phyloP scores from a whole-genome alignment of 2,888 invertebrate species.

The Drosophila siamana region DNA sequence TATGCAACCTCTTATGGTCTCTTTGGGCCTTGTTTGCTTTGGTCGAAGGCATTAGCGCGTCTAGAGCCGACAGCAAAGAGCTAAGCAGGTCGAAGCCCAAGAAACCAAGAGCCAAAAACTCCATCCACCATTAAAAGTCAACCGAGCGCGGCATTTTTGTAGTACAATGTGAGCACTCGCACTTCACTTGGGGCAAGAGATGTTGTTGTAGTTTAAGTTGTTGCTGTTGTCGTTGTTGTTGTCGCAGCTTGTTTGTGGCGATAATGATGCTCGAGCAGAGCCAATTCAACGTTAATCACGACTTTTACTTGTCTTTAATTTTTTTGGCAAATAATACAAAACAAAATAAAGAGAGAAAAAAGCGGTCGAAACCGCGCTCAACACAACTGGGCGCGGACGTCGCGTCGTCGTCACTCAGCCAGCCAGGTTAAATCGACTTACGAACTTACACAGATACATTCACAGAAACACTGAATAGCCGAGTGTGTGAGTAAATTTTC shows the following conservation, averaged over 20 bases:
- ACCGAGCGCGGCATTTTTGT: constrained; percentile 77
- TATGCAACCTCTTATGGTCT: constrained; percentile 48
- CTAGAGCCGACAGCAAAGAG: constrained; percentile 1
- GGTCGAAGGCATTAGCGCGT: constrained; percentile 46
- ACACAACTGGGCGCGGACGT: constrained; percentile 71
- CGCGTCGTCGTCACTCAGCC: constrained; percentile 47
- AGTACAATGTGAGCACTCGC: constrained; percentile 57
- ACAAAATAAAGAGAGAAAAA: constrained; percentile 25
- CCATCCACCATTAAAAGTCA: constrained; percentile 78
- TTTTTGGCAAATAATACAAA: constrained; percentile 80
- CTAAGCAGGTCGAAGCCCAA: constrained; percentile 10
- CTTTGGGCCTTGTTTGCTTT: constrained; percentile 52
- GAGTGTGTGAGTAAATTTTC: constrained; percentile 68
- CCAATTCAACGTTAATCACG: constrained; percentile 80
- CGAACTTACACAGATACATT: constrained; percentile 52
- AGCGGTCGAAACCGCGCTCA: constrained; percentile 45
- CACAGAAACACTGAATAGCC: constrained; percentile 26
- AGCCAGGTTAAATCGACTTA: constrained; percentile 66
- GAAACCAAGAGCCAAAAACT: constrained; percentile 30
- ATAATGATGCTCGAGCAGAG: constrained; percentile 73
- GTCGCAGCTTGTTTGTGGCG: constrained; percentile 57
- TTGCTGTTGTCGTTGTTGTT: constrained; percentile 30
- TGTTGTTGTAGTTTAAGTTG: constrained; percentile 29
- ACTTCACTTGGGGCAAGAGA: constrained; percentile 50
- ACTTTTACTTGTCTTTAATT: constrained; percentile 83